Percentiles rank a stretch among this genome's conserved stretches.
Evolutionary conservation across 2,113 vertebrate genomes (phyloP).

Genomic region (Felis catus): DNA sequence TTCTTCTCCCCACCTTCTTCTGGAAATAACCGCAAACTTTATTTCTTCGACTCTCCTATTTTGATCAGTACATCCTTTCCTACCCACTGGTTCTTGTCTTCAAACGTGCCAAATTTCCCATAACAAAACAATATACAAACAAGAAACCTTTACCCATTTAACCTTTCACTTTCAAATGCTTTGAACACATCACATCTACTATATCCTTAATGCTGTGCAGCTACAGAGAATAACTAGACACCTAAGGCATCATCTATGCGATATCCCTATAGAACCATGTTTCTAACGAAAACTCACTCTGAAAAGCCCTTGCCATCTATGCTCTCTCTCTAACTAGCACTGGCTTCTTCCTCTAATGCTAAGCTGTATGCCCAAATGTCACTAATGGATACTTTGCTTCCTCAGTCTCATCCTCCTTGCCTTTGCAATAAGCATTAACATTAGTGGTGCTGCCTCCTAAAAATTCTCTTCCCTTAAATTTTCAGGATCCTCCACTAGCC

Average conservation of each 20-base stretch:
- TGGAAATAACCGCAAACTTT: neutral
- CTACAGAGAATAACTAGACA: neutral
- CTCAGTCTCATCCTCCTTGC: neutral
- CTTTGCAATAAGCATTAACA: neutral
- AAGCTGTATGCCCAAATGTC: neutral
- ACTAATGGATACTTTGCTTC: neutral
- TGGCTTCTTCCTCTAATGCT: neutral
- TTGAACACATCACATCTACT: neutral
- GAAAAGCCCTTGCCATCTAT: neutral
- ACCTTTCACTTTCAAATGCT: neutral
- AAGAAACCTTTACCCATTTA: neutral
- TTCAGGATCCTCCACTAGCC: conserved; percentile 1
- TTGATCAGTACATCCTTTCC: neutral
- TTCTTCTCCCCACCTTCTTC: neutral
- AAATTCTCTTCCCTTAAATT: neutral
- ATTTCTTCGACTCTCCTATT: neutral
- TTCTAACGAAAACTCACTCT: neutral
- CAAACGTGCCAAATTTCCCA: neutral
- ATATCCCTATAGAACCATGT: neutral
- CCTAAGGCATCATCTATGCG: neutral
- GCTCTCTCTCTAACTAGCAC: neutral
- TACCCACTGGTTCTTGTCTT: neutral
- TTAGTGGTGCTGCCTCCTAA: neutral
- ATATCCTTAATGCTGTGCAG: neutral
- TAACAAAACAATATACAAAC: conserved; percentile 14